Conservation (phyloP, 2,888 invertebrate species). For the Helobdella robusta region DNA sequence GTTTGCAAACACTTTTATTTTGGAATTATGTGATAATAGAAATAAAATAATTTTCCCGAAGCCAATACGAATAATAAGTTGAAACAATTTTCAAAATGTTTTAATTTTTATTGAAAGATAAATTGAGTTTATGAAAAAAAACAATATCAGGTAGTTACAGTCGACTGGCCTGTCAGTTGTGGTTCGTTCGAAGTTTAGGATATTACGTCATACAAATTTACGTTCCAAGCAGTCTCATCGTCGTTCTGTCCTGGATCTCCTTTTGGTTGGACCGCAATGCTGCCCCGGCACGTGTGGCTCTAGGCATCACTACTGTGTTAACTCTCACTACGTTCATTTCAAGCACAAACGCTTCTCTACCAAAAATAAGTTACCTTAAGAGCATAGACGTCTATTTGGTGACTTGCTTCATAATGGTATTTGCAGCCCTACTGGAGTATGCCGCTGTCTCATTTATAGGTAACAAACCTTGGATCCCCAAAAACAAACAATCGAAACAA, state of each 20-base stretch:
- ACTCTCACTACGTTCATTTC: conserved; percentile 50
- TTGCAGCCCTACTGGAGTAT: conserved; percentile 91
- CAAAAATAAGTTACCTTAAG: conserved; percentile 48
- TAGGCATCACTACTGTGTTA: conserved; percentile 47
- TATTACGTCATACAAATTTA: conserved; percentile 57
- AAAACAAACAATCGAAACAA: neutral
- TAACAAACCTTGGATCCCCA: conserved; percentile 23
- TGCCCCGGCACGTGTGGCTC: conserved; percentile 47
- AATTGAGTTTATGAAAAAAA: neutral
- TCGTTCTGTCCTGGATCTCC: conserved; percentile 62
- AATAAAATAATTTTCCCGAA: neutral
- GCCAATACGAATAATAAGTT: too few species aligned
- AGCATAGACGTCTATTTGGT: conserved; percentile 87
- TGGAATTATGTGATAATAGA: neutral
- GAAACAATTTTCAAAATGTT: neutral
- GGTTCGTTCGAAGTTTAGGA: conserved; percentile 71
- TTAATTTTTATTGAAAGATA: neutral
- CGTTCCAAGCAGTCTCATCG: conserved; percentile 53
- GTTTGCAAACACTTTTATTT: conserved; percentile 6
- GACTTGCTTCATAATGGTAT: conserved; percentile 97
- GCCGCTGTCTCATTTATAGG: conserved; percentile 93
- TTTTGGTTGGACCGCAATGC: conserved; percentile 51
- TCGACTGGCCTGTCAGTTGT: conserved; percentile 56
- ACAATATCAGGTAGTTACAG: conserved; percentile 45
- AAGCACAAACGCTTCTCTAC: conserved; percentile 46